Evolutionary conservation across 2,888 invertebrate genomes (phyloP).

Genomic region (Spodoptera littoralis): DNA sequence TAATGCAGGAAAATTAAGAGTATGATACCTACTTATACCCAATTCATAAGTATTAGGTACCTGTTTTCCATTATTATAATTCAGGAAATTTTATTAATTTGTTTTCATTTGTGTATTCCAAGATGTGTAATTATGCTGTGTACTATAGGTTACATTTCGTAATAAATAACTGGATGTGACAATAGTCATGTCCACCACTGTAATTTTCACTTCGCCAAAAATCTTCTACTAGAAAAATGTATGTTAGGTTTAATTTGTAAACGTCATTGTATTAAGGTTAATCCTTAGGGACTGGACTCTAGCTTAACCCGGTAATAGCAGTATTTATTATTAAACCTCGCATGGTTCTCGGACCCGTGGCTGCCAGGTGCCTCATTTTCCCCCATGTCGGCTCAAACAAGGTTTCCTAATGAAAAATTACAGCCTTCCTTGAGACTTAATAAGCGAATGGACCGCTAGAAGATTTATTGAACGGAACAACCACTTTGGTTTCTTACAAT

Average conservation of each 20-base stretch:
- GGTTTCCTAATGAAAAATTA: constrained; percentile 72
- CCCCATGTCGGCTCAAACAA: constrained; percentile 50
- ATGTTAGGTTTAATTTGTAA: constrained; percentile 14
- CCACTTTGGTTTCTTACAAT: constrained; percentile 46
- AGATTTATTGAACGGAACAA: constrained; percentile 53
- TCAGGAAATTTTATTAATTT: too few relatives aligned
- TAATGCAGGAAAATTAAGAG: too few relatives aligned
- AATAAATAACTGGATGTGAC: too few relatives aligned
- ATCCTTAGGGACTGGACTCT: constrained; percentile 30
- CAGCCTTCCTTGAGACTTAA: constrained; percentile 63
- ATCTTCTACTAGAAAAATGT: neutral
- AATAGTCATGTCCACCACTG: too few relatives aligned
- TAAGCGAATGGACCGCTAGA: constrained; percentile 52
- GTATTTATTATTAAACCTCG: constrained; percentile 53
- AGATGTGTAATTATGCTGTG: too few relatives aligned
- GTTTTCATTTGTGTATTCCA: too few relatives aligned
- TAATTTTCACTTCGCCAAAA: too few relatives aligned
- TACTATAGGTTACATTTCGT: too few relatives aligned
- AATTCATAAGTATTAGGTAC: too few relatives aligned
- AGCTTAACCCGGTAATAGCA: constrained; percentile 45
- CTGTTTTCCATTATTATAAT: too few relatives aligned
- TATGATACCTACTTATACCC: too few relatives aligned
- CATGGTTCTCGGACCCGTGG: constrained; percentile 19
- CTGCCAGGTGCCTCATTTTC: constrained; percentile 59
- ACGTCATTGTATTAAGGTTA: constrained; percentile 6